Conservation (phyloP, 2,797 vertebrate species). For the Falco berigora region DNA sequence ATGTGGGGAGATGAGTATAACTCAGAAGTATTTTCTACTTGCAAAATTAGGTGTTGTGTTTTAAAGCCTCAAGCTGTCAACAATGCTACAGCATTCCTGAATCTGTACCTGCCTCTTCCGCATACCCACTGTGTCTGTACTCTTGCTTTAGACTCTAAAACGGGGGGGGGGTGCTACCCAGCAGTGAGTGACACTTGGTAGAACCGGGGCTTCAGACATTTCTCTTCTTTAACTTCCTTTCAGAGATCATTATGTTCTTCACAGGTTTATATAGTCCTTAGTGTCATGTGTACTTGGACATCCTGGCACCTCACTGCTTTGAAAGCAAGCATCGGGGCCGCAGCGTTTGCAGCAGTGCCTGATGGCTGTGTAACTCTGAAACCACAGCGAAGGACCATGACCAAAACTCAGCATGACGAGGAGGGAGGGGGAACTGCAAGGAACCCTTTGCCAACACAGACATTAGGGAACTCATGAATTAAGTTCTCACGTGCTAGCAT, state of each 20-base stretch:
- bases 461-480: not conserved
- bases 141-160: not conserved
- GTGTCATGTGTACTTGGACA: not conserved
- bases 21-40: not conserved
- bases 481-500: not conserved
- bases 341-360: not conserved
- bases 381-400: not conserved
- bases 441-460: not conserved
- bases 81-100: not conserved
- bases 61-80: not conserved
- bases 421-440: not conserved
- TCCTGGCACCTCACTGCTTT: not conserved
- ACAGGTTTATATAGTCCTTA: not conserved
- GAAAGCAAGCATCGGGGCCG: not conserved
- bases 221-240: not conserved
- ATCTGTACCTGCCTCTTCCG: not conserved
- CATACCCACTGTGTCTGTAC: not conserved
- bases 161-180: not conserved
- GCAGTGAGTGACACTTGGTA: not conserved
- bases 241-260: not conserved
- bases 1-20: not conserved
- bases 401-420: not conserved
- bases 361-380: fast-evolving
- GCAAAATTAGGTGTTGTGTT: not conserved
- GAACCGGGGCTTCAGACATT: not conserved